These are phyloP conservation scores for Leptarthrus brevirostris DNA, from an alignment of 2,888 invertebrate genomes.

Conservation along the genomic window DNA sequence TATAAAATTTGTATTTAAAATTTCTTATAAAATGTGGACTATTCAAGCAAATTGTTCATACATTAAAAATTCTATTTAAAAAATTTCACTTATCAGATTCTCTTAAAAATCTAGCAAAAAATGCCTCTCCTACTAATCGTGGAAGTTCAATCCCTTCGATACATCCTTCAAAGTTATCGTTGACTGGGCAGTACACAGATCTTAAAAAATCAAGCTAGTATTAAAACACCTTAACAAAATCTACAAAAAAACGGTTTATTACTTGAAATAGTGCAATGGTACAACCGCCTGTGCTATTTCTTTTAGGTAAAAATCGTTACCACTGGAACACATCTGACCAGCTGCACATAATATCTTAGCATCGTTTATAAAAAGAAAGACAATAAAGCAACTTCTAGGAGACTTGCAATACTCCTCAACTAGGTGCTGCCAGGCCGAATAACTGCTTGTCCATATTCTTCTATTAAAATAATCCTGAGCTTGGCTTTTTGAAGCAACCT, in stretches of 20 bases:
- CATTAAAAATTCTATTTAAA: too few relatives aligned
- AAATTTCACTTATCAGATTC: too few relatives aligned
- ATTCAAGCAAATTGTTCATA: too few relatives aligned
- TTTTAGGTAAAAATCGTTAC: neutral
- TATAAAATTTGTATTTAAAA: too few relatives aligned
- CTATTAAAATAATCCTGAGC: constrained; percentile 11
- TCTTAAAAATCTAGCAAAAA: neutral
- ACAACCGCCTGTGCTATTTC: neutral
- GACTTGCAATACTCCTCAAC: constrained; percentile 16
- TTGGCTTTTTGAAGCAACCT: constrained; percentile 19
- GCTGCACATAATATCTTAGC: constrained; percentile 33
- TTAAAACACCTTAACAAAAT: too few relatives aligned
- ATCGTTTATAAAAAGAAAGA: constrained; percentile 24
- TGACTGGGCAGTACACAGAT: neutral
- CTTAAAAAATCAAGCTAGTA: neutral
- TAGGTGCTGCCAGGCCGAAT: constrained; percentile 14
- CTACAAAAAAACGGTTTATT: neutral
- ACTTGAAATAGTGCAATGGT: neutral
- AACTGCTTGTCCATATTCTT: neutral
- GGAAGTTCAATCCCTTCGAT: neutral
- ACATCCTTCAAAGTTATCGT: neutral
- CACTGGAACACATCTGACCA: neutral
- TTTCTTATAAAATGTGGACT: too few relatives aligned
- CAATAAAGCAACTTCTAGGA: neutral
- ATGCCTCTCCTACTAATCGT: neutral